Evolutionary conservation across 2,113 vertebrate species (phyloP), one percentile per base, ranked within the genome.

Genomic region (Rhabdornis inornatus): DNA sequence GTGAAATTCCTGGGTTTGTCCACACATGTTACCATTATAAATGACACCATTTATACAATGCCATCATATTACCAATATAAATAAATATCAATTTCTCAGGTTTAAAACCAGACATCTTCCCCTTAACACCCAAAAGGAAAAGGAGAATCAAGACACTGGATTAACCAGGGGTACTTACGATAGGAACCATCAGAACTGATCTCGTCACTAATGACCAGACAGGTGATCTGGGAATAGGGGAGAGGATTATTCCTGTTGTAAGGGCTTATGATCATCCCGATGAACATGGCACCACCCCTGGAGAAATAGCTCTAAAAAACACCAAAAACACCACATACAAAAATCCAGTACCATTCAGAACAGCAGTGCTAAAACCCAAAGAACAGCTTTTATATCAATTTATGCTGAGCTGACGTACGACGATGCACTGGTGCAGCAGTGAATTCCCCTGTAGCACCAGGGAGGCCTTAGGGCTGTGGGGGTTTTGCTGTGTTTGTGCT

Each of bases 191-290:
- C 97, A 39, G 98, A 52, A 60, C 98, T 99, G 53, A 97, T 95
- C 94, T 98, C 99, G 40, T 99, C 99, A 42, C 98, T 99, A 83
- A 99, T 99, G 89, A 99, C 97, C 90, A 99, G 95, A 93, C 99
- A 99, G 89, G 99, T 99, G 23, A 99, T 98, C 96, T 99, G 99
- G 87, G 99, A 99, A 88, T 99, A 98, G 0, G 99, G 99, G 22
- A 99, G 99, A 61, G 98, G 96, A 90, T 99, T 99, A 44, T 97
- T 98, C 52, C 98, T 98, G 97, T 99, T 99, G 91, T 99, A 99
- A 9, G 99, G 99, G 91, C 99, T 99, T 93, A 99, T 96, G n/a
- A 99, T 99, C 98, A 99, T 99, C 45, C 99, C 99, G 35, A 99
- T 98, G 94, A 99, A 99, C 47, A 99, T 99, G 83, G 99, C 99